Evolutionary conservation across 1,140 invertebrate genomes (phyloP), one percentile per base, ranked within the genome.

Genomic region (Tetramorium alpestre): DNA sequence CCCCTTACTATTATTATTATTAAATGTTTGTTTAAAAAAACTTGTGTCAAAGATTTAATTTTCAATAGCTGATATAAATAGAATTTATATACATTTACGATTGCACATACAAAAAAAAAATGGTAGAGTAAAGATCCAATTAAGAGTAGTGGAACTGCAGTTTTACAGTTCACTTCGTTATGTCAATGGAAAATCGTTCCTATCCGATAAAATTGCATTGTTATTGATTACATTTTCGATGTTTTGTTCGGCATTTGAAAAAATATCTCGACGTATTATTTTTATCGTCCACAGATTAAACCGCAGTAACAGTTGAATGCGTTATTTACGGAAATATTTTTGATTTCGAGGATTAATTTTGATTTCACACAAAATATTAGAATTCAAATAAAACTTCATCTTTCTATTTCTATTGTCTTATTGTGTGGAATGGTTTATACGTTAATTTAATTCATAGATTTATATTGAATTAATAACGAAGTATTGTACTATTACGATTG

Each of bases 161-260:
- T 80, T 77, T 69, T 69, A 8, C 62, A 80, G 13, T 25, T n/a
- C 22, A 33, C 47, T 81, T 81, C 64, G 77, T 81, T 69, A 81
- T 47, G 64, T 69, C 47, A 56, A 5, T 69, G 16, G 6, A 70
- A 70, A 81, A 81, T 33, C 70, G 22, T 56, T 80, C 28, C 77
- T 54, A 69, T 28, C 33, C 33, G 65, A 70, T 69, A 54, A 81
- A 81, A 70, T 81, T 81, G 77, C 65, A 41, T 81, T 81, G 64
- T 80, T 54, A 81, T 70, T 47, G 77, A 80, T 69, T 69, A 81
- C n/a, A 70, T 49, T 81, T 81, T 54, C 18, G n/a, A 25, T 38
- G 8, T 81, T 56, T 78, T 65, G 60, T 69, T 41, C 13, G 56
- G 47, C n/a, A 70, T 70, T 69, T 28, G n/a, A 81, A 81, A 10